Percentiles rank a stretch among this genome's conserved stretches.
Evolutionary conservation across 2,797 vertebrate genomes (phyloP).

Genomic region (Macropus fuliginosus): DNA sequence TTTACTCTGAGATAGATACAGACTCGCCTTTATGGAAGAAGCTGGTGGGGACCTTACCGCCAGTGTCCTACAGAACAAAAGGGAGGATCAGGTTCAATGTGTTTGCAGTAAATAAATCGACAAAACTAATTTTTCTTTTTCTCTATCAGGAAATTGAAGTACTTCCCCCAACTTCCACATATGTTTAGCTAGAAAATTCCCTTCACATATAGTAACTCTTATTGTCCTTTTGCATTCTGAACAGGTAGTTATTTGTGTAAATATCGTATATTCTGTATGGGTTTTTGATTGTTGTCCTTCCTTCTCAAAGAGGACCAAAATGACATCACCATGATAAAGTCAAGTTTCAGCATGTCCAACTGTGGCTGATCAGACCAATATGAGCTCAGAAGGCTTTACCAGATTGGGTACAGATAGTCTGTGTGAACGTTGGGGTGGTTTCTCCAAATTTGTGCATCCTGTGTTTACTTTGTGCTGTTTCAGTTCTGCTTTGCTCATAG

Average conservation of each 20-base stretch:
- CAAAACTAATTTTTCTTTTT: constrained; percentile 34
- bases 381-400: too few relatives aligned
- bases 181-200: not conserved
- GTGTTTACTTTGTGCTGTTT: too few relatives aligned
- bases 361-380: too few relatives aligned
- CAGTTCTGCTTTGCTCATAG: too few relatives aligned
- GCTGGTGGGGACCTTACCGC: not conserved
- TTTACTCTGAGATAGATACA: constrained; percentile 8
- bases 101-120: not conserved
- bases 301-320: too few relatives aligned
- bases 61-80: constrained; percentile 9
- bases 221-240: not conserved
- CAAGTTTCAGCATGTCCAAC: too few relatives aligned
- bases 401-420: too few relatives aligned
- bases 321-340: too few relatives aligned
- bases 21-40: constrained; percentile 2
- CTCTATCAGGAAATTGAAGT: constrained; percentile 28
- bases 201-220: not conserved
- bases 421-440: too few relatives aligned
- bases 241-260: not conserved
- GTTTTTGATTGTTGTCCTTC: too few relatives aligned
- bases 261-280: not conserved
- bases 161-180: constrained; percentile 15
- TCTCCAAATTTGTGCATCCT: too few relatives aligned
- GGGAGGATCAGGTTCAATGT: constrained; percentile 27